Evolutionary conservation across 2,797 vertebrate genomes (phyloP).

Genomic region (Falco naumanni): DNA sequence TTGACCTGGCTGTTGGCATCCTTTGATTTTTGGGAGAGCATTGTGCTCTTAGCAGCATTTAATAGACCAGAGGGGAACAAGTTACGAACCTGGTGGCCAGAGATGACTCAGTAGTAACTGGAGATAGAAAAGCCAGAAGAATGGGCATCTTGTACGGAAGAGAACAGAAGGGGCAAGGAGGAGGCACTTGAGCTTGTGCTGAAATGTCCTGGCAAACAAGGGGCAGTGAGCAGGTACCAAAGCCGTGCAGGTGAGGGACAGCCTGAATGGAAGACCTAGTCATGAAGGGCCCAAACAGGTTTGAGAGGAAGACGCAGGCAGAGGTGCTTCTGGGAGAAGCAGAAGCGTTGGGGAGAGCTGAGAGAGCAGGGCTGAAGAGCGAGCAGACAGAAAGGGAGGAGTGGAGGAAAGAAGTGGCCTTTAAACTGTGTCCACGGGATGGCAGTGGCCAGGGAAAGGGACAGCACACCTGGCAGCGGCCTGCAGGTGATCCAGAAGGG

Average conservation of each 20-base stretch:
- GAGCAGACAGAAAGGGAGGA: neutral
- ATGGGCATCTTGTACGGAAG: neutral
- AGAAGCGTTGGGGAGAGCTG: neutral
- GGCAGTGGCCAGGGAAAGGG: neutral
- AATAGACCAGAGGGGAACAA: neutral
- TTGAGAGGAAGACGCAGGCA: neutral
- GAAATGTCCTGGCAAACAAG: neutral
- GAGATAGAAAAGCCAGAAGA: neutral
- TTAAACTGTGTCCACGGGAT: accelerated
- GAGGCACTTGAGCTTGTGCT: neutral
- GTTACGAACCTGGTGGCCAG: neutral
- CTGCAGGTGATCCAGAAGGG: neutral
- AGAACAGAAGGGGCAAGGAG: neutral
- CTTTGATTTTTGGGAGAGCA: neutral
- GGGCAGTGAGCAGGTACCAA: neutral
- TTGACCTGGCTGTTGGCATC: neutral
- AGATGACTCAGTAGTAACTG: neutral
- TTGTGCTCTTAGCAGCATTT: neutral
- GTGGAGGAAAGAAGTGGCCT: neutral
- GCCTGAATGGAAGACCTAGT: neutral
- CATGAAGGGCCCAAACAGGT: neutral
- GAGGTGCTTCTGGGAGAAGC: neutral
- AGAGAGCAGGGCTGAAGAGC: neutral
- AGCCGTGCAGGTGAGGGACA: neutral
- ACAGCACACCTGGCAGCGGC: neutral